Percentiles rank a stretch among this genome's conserved stretches.
Evolutionary conservation across 2,113 vertebrate genomes (phyloP).

Genomic region (Bombycilla garrulus): DNA sequence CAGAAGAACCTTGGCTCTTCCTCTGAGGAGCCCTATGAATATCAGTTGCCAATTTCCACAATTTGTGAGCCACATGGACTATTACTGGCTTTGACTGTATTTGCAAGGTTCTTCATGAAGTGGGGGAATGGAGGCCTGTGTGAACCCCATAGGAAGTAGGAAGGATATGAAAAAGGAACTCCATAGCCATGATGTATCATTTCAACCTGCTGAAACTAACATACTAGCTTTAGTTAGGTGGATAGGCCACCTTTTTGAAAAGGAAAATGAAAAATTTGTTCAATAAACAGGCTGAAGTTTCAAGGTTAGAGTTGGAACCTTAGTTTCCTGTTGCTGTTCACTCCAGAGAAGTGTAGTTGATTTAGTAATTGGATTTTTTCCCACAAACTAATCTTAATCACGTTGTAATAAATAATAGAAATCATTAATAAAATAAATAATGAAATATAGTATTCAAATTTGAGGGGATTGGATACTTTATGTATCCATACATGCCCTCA

Average conservation of each 20-base stretch:
- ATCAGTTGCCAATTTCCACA: not conserved
- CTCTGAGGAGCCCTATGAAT: not conserved
- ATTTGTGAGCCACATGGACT: fast-evolving
- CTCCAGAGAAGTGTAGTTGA: not conserved
- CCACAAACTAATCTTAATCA: not conserved
- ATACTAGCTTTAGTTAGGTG: not conserved
- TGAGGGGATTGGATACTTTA: not conserved
- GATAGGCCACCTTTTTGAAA: not conserved
- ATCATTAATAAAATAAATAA: not conserved
- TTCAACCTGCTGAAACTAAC: not conserved
- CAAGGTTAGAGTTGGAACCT: not conserved
- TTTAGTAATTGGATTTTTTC: not conserved
- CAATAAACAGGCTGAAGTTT: not conserved
- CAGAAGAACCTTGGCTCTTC: not conserved
- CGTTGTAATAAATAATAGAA: not conserved
- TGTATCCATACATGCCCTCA: not conserved
- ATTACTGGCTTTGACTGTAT: not conserved
- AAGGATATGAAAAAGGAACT: not conserved
- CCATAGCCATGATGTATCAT: not conserved
- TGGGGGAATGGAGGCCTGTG: not conserved
- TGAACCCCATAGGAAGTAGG: not conserved
- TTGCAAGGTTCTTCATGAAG: not conserved
- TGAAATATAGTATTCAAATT: not conserved
- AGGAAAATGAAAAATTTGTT: not conserved
- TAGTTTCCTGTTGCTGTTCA: not conserved